Evolutionary conservation across 2,888 invertebrate genomes (phyloP).

Genomic region (Serrognathus titanus): DNA sequence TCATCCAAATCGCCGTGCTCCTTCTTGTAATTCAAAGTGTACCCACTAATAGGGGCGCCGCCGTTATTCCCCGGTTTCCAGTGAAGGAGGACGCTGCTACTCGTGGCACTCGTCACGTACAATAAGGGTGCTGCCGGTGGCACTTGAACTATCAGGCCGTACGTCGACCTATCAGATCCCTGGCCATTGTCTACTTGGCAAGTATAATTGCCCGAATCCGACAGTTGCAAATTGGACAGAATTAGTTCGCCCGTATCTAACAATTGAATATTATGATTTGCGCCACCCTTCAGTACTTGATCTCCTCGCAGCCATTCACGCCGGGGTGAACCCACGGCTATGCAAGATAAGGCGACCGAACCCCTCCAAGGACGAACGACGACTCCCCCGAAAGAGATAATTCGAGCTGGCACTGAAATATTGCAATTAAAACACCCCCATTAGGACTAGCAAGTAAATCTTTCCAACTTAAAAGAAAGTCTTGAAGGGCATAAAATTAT

Average conservation of each 20-base stretch:
- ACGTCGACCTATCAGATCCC: constrained; percentile 64
- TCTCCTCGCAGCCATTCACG: constrained; percentile 64
- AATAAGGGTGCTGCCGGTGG: constrained; percentile 71
- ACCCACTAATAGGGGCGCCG: constrained; percentile 66
- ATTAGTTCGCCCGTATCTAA: constrained; percentile 64
- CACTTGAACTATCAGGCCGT: constrained; percentile 67
- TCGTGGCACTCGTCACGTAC: constrained; percentile 72
- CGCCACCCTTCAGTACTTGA: constrained; percentile 55
- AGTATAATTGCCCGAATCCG: constrained; percentile 68
- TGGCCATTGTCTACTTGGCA: constrained; percentile 69
- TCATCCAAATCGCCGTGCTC: constrained; percentile 65
- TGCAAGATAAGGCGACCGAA: constrained; percentile 61
- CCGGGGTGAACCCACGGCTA: constrained; percentile 63
- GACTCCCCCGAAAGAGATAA: constrained; percentile 67
- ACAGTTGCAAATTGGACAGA: constrained; percentile 60
- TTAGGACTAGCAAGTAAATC: constrained; percentile 1
- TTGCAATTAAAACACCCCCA: not conserved
- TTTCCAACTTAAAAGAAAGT: not conserved
- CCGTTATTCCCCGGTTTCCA: constrained; percentile 72
- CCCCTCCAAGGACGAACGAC: constrained; percentile 66
- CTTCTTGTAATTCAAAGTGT: constrained; percentile 64
- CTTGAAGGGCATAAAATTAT: too few relatives aligned
- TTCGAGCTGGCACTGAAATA: constrained; percentile 60
- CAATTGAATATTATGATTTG: constrained; percentile 59
- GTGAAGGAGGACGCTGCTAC: constrained; percentile 68